phyloP scores from a whole-genome alignment of 35 echinoderm and acorn worm species.

The Ophiothrix spiculata region DNA sequence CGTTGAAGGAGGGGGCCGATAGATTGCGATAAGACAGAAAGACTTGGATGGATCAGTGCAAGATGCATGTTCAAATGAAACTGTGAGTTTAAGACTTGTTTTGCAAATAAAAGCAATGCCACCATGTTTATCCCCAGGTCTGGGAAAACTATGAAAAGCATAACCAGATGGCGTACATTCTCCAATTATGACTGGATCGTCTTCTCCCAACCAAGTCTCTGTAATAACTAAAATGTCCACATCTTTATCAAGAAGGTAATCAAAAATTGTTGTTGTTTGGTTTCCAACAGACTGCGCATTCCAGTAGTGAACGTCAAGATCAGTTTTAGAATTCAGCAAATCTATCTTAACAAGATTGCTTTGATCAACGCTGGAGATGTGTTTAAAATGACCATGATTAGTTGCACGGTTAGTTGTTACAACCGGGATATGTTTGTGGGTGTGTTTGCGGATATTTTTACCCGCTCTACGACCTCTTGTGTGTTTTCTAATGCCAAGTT shows the following conservation, averaged over 20 bases:
- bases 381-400: too few species aligned
- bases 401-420: too few species aligned
- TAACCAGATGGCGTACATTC: constrained; percentile 50
- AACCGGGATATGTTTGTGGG: too few species aligned
- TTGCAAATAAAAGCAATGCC: constrained; percentile 21
- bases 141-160: constrained; percentile 23
- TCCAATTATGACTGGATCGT: constrained; percentile 32
- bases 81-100: neutral
- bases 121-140: neutral
- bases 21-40: constrained; percentile 3
- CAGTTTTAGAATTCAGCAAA: too few species aligned
- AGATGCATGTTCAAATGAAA: constrained; percentile 34
- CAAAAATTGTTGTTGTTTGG: constrained; percentile 19
- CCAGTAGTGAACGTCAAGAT: constrained; percentile 24
- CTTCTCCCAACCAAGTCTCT: constrained; percentile 42
- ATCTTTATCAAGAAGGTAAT: constrained; percentile 31
- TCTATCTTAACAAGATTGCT: too few species aligned
- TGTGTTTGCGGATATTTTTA: too few species aligned
- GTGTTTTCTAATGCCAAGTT: too few species aligned
- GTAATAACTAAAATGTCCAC: constrained; percentile 31
- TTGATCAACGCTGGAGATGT: too few species aligned
- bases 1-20: constrained; percentile 42
- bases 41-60: neutral
- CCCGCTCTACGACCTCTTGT: too few species aligned
- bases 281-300: constrained; percentile 39